Base-by-base conservation (phyloP, 2,797 vertebrate species). In the Sebastes trivittatus region DNA sequence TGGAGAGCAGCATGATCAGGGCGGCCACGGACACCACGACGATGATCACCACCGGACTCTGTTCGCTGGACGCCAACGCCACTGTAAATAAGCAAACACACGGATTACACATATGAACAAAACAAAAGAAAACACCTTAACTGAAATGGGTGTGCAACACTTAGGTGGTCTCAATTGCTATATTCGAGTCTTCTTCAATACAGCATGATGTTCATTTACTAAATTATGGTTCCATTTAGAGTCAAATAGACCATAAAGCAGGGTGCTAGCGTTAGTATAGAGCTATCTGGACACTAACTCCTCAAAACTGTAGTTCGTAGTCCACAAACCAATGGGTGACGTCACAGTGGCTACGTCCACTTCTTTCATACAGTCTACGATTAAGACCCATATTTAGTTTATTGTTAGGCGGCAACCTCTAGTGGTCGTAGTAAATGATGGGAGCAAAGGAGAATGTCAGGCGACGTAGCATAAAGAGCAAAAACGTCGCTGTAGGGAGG, bases 1-100 rank as follows among this genome's bases (percentile, higher is more conserved):
- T 89, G 11, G 97, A 97, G 62, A 97, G 95, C 92, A 99, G 94
- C 94, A 97, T 95, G 1, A 96, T 96, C 68, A 99, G 96, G 66
- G 96, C 98, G 0, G 97, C 95, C 67, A 97, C 94, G 8, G 97
- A 96, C 89, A 98, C 96, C 29, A 98, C 96, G 0, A 95, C 90
- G 13, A 98, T 94, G 75, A 97, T 94, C 38, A 99, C 95, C 22
- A 97, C 93, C 0, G 98, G 97, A 84, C 87, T 98, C 95, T 98
- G 97, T 69, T 98, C 97, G 0, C 96, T 97, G 89, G 97, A 97
- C 8, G 94, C 96, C 93, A 94, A 93, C 0, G 96, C 96, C 93
- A 96, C 97, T 97, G 91, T 1, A 78, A 59, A 34, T 0, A 5
- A 20, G 0, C 36, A 77, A 52, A 83, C 4, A 72, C 14, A 65